phyloP scores from a whole-genome alignment of 2,113 vertebrate genomes.

The Coptodon rendalli region DNA sequence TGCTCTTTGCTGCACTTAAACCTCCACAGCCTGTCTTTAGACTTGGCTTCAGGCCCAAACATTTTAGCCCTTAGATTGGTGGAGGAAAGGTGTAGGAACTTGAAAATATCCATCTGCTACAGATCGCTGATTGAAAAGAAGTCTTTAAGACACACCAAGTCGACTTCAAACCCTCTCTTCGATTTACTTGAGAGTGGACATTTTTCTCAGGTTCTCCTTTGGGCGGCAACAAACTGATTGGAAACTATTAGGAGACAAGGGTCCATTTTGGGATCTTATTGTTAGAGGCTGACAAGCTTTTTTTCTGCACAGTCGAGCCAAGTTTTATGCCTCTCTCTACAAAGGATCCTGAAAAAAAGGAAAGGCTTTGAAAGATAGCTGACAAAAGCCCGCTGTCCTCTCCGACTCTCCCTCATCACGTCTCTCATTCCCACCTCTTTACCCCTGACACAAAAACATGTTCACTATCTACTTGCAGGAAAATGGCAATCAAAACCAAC shows the following conservation, averaged over 20 bases:
- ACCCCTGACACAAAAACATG: conserved; percentile 39
- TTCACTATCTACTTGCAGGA: conserved; percentile 12
- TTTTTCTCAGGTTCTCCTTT: background rate
- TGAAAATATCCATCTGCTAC: conserved; percentile 30
- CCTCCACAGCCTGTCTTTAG: background rate
- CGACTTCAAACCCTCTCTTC: conserved; percentile 17
- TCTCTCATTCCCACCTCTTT: conserved; percentile 14
- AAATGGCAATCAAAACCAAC: conserved; percentile 32
- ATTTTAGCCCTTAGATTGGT: background rate
- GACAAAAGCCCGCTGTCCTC: background rate
- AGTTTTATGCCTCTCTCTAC: background rate
- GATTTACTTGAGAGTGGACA: conserved; percentile 9
- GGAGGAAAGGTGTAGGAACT: background rate
- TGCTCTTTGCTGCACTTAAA: background rate
- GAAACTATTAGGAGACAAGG: conserved; percentile 23
- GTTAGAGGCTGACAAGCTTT: background rate
- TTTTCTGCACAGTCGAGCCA: background rate
- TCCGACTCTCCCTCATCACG: background rate
- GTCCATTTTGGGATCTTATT: conserved; percentile 12
- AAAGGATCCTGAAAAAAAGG: background rate
- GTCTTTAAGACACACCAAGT: conserved; percentile 12
- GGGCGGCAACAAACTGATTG: background rate
- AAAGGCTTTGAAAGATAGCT: background rate
- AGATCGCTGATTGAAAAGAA: conserved; percentile 17
- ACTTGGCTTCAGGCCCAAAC: background rate